Base-by-base conservation (phyloP, 2,797 vertebrate species). In the Clamator glandarius region DNA sequence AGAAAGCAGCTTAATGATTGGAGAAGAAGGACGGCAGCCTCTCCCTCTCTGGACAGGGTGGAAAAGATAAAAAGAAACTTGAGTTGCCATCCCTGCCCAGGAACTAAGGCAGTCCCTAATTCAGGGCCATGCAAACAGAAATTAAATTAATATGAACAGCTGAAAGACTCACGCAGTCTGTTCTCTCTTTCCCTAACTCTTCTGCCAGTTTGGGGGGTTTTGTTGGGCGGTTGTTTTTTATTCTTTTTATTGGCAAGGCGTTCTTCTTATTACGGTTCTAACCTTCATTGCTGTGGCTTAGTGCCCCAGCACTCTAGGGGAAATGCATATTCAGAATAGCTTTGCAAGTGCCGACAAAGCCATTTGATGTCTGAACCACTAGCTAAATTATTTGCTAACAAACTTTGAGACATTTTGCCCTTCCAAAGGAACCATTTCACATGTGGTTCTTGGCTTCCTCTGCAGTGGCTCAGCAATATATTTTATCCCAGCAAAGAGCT, bases 401-500 rank as follows among this genome's bases (percentile, higher is more conserved):
- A 96, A 95, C 33, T 28, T 31, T 79, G 96, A 91, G 93, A 90
- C 64, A 90, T 94, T 39, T 83, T 94, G 85, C 90, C 79, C 94
- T 96, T 96, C 79, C 88, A 94, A 92, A 96, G 82, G 74, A 96
- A 88, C 81, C 28, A 31, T 92, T 96, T 96, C 91, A 96, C 74
- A 91, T 94, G 91, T 94, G 94, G 68, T 83, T 96, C 95, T 96
- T 96, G 95, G 96, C 95, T 94, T 93, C 46, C 67, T 77, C 78
- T 95, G 92, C 91, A 87, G 93, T 93, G 93, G 88, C 64, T 92
- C 70, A 70, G 84, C 74, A 92, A 95, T 92, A 96, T 95, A 89
- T 95, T 95, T 94, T 96, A 96, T 92, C 91, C 94, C 87, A 96
- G 93, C 73, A 90, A 96, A 96, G 87, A 96, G 84, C 83, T 70